Evolutionary conservation across 2,113 vertebrate genomes (phyloP).

Genomic region (Lota lota): DNA sequence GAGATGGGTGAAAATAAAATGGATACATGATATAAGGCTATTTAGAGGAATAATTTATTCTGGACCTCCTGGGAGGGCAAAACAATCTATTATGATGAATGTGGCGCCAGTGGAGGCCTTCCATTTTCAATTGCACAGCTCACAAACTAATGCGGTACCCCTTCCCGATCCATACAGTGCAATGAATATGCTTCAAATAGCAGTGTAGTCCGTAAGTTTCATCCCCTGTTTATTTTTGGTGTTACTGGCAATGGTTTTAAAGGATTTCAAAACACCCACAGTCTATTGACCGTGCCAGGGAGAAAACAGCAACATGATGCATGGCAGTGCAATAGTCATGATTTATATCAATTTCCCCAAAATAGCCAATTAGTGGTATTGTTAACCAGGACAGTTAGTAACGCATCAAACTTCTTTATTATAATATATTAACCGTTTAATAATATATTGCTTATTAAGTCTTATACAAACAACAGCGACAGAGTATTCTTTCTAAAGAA

Average conservation of each 20-base stretch:
- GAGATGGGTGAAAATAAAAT: slow-evolving; percentile 22
- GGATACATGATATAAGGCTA: slow-evolving; percentile 54
- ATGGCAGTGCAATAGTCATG: slow-evolving; percentile 16
- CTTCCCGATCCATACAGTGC: slow-evolving; percentile 45
- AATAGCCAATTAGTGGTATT: not conserved
- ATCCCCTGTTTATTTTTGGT: slow-evolving; percentile 40
- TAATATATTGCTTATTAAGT: not conserved
- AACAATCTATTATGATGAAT: slow-evolving; percentile 61
- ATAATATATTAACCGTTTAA: not conserved
- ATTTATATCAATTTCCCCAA: slow-evolving; percentile 22
- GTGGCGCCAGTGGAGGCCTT: slow-evolving; percentile 51
- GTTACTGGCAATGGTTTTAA: slow-evolving; percentile 53
- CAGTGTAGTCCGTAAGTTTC: slow-evolving; percentile 37
- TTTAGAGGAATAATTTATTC: slow-evolving; percentile 59
- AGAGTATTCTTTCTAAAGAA: too few relatives aligned
- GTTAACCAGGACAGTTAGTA: not conserved
- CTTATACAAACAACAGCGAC: too few relatives aligned
- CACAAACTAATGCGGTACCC: slow-evolving; percentile 34
- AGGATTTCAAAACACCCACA: slow-evolving; percentile 56
- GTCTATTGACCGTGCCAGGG: slow-evolving; percentile 39
- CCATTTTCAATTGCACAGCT: slow-evolving; percentile 46
- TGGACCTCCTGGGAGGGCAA: slow-evolving; percentile 27
- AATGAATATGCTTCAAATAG: slow-evolving; percentile 58
- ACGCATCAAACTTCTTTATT: not conserved
- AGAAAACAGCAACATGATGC: slow-evolving; percentile 43